phyloP scores from a whole-genome alignment of 2,888 invertebrate genomes.

The Lobophora halterata region DNA sequence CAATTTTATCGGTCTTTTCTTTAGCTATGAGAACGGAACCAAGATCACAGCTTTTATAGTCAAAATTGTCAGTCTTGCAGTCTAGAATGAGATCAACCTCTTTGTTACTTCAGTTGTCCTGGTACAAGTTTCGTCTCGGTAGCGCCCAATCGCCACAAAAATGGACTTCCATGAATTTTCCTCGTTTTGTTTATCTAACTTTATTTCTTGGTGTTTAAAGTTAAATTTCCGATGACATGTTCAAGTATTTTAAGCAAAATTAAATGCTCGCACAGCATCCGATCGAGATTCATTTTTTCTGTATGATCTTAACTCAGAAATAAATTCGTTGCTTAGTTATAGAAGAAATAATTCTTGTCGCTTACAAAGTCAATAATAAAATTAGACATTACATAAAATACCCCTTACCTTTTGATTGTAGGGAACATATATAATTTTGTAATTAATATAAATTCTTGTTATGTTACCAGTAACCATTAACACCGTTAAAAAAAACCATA shows the following conservation, averaged over 20 bases:
- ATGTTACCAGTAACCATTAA: too few relatives aligned
- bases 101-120: conserved; percentile 40
- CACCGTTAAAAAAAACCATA: too few relatives aligned
- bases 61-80: conserved; percentile 4
- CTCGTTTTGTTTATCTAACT: conserved; percentile 20
- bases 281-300: too few relatives aligned
- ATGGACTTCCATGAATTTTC: conserved; percentile 25
- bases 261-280: conserved; percentile 21
- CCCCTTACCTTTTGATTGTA: too few relatives aligned
- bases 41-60: conserved; percentile 2
- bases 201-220: conserved; percentile 20
- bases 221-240: conserved; percentile 17
- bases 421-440: too few relatives aligned
- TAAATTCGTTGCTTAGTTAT: too few relatives aligned
- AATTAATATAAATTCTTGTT: too few relatives aligned
- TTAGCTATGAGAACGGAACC: conserved; percentile 9
- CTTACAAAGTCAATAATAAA: too few relatives aligned
- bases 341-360: too few relatives aligned
- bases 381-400: too few relatives aligned
- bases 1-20: too few relatives aligned
- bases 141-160: conserved; percentile 28
- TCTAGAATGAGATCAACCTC: conserved; percentile 9
- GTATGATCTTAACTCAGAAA: too few relatives aligned
- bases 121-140: conserved; percentile 52
- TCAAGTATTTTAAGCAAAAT: conserved; percentile 14